phyloP scores from a whole-genome alignment of 2,888 invertebrate species.

The Trichogramma evanescens region DNA sequence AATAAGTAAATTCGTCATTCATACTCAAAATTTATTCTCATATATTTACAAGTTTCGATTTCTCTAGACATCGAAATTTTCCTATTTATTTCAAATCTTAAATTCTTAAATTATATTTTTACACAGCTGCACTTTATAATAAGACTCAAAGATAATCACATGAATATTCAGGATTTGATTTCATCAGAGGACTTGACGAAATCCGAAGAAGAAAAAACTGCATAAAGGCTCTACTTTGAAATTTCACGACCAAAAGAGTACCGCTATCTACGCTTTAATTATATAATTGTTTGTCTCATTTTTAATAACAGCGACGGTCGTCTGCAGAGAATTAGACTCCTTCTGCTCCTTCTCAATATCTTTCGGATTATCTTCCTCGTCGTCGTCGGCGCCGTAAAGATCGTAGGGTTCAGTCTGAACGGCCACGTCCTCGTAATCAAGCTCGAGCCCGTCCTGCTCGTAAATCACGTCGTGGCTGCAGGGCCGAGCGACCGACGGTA shows the following conservation, averaged over 20 bases:
- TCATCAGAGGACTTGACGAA: too few relatives aligned
- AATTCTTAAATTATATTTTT: slow-evolving; percentile 2
- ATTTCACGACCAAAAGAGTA: too few relatives aligned
- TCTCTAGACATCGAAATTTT: neutral
- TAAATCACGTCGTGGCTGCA: slow-evolving; percentile 45
- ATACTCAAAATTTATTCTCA: too few relatives aligned
- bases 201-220: too few relatives aligned
- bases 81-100: neutral
- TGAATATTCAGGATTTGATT: too few relatives aligned
- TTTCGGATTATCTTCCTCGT: slow-evolving; percentile 29
- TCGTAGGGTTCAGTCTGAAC: slow-evolving; percentile 44
- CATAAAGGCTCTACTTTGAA: too few relatives aligned
- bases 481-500: slow-evolving; percentile 43
- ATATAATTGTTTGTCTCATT: neutral
- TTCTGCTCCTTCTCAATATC: slow-evolving; percentile 23
- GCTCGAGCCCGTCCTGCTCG: slow-evolving; percentile 41
- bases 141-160: too few relatives aligned
- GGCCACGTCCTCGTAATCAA: slow-evolving; percentile 44
- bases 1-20: too few relatives aligned
- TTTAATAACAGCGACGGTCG: slow-evolving; percentile 32
- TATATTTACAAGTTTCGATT: slow-evolving; percentile 12
- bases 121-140: neutral
- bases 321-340: slow-evolving; percentile 34
- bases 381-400: slow-evolving; percentile 35
- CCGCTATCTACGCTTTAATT: too few relatives aligned